Evolutionary conservation across 2,797 vertebrate species (phyloP).

Genomic region (Schizopygopsis pylzovi): DNA sequence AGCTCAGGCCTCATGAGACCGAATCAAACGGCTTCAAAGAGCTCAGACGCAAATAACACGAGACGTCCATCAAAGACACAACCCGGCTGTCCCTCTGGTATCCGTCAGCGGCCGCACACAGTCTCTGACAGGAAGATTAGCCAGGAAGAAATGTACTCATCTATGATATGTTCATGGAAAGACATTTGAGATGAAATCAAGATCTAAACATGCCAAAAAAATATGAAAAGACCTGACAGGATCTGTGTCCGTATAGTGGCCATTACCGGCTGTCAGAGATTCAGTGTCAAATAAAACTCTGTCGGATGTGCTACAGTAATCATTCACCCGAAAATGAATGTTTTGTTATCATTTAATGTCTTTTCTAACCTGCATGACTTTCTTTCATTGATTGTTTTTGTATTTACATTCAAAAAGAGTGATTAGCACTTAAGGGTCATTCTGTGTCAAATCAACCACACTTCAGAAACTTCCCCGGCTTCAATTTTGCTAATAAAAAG

Average conservation of each 20-base stretch:
- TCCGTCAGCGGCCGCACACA: not conserved
- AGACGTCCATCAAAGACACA: constrained; percentile 53
- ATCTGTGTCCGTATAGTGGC: not conserved
- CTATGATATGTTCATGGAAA: constrained; percentile 21
- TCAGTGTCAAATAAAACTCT: not conserved
- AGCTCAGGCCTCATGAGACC: constrained; percentile 32
- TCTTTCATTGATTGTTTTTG: not conserved
- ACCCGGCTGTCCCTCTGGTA: constrained; percentile 17
- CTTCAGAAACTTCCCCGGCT: too few species aligned
- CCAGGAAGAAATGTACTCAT: not conserved
- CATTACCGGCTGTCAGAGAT: constrained; percentile 7
- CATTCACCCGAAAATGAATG: not conserved
- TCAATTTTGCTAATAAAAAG: too few species aligned
- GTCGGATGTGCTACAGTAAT: not conserved
- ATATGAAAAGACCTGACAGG: not conserved
- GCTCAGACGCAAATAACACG: constrained; percentile 50
- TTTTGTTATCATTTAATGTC: not conserved
- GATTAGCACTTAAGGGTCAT: not conserved
- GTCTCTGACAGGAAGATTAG: constrained; percentile 22
- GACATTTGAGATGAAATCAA: constrained; percentile 15
- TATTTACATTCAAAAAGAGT: not conserved
- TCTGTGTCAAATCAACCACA: too few species aligned
- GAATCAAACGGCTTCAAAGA: constrained; percentile 48
- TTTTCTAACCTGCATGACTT: not conserved
- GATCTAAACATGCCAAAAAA: constrained; percentile 12